Evolutionary conservation across 1,140 invertebrate genomes (phyloP), one percentile per base, ranked within the genome.

Genomic region (Aphelenchoides besseyi): DNA sequence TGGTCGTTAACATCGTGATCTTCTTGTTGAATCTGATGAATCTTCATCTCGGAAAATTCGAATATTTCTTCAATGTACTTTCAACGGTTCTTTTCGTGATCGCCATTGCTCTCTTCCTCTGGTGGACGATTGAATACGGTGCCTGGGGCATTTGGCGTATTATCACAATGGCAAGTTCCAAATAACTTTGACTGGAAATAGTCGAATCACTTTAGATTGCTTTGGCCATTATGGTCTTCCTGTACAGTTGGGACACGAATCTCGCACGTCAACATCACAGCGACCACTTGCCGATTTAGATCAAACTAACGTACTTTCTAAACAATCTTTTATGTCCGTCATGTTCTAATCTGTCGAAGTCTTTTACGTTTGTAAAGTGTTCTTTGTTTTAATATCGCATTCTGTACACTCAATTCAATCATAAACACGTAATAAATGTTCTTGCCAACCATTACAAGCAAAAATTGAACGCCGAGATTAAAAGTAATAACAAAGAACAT

Each of bases 21-120:
- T 79, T 79, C 33, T n/a, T 79, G n/a, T 61, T 79, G 9, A 78
- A 78, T 48, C 30, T 79, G 26, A 67, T 61, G 48, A 75, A 76
- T 37, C 37, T 79, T 32, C 61, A 53, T 29, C 33, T 72, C 5
- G 41, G 37, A 18, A 70, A 54, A 57, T 29, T 74, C 28, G 72
- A 78, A 23, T 48, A 41, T 35, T 5, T 79, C 18, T 78, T 62
- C 77, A 74, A 78, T 57, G 28, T 79, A n/a, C 54, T 79, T 18
- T 68, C 61, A 16, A 37, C 74, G 36, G 29, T 79, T 9, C 52
- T 79, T 3, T 79, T 80, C 37, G 36, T 81, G 5, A 70, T 79
- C 30, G 78, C 75, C n/a, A 68, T 69, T 18, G 48, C 69, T 53
- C 76, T 79, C n/a, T 48, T 81, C 3, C 29, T 81, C 35, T 79